phyloP scores from a whole-genome alignment of 2,113 vertebrate genomes.

The Xenopus borealis region DNA sequence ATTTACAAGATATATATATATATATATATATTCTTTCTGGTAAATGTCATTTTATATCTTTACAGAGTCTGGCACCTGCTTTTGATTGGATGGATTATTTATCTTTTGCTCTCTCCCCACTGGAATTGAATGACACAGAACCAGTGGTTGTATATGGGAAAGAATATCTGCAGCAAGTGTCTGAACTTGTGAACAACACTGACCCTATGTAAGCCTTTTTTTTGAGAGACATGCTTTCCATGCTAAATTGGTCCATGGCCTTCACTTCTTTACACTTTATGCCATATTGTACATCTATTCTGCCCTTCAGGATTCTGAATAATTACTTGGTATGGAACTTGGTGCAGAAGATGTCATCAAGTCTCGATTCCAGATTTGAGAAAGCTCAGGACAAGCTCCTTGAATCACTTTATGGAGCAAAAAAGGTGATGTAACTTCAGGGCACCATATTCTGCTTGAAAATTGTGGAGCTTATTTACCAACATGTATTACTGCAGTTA shows the following conservation, averaged over 20 bases:
- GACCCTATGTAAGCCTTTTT: slow-evolving; percentile 52
- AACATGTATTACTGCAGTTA: too few species aligned
- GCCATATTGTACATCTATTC: not conserved
- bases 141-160: slow-evolving; percentile 87
- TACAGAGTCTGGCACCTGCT: slow-evolving; percentile 75
- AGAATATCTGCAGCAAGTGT: slow-evolving; percentile 89
- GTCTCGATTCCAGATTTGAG: slow-evolving; percentile 91
- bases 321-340: slow-evolving; percentile 98
- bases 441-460: not conserved
- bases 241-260: too few species aligned
- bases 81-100: slow-evolving; percentile 93
- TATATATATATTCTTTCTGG: not conserved
- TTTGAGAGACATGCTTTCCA: not conserved
- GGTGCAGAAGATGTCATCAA: slow-evolving; percentile 87
- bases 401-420: slow-evolving; percentile 91
- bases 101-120: slow-evolving; percentile 76
- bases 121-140: slow-evolving; percentile 83
- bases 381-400: slow-evolving; percentile 90
- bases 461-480: too few species aligned
- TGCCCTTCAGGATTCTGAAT: slow-evolving; percentile 75
- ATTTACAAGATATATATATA: too few species aligned
- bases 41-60: not conserved
- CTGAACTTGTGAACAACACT: slow-evolving; percentile 86
- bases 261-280: too few species aligned
- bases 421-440: slow-evolving; percentile 73